Percentiles rank a stretch among this genome's conserved stretches.
Evolutionary conservation across 1,140 invertebrate genomes (phyloP).

Genomic region (Macrobrachium nipponense): DNA sequence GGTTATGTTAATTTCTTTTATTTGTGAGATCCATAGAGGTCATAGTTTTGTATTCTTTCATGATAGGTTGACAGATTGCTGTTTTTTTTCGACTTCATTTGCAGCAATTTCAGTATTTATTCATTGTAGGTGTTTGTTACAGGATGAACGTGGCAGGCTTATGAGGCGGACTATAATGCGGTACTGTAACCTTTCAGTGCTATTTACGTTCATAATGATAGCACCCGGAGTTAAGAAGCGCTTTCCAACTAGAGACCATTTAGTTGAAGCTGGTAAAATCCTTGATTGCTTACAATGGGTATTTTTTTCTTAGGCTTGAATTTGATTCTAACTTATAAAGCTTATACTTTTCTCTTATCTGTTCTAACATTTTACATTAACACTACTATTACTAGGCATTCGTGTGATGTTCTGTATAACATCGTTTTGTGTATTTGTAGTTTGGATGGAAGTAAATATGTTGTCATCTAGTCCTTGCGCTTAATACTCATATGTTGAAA

Average conservation of each 20-base stretch:
- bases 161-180: constrained; percentile 73
- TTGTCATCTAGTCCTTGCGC: too few species aligned
- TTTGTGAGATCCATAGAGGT: too few species aligned
- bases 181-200: constrained; percentile 71
- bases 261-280: constrained; percentile 70
- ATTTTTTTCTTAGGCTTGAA: not conserved
- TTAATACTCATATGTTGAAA: too few species aligned
- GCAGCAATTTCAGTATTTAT: constrained; percentile 66
- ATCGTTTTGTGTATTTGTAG: too few species aligned
- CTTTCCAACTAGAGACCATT: constrained; percentile 72
- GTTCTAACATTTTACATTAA: not conserved
- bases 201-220: constrained; percentile 69
- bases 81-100: too few species aligned
- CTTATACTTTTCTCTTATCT: not conserved
- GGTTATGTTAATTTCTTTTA: too few species aligned
- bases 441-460: too few species aligned
- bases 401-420: too few species aligned
- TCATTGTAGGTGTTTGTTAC: constrained; percentile 64
- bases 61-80: too few species aligned
- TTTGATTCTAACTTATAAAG: not conserved
- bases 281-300: not conserved
- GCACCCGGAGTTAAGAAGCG: constrained; percentile 71
- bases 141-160: constrained; percentile 69
- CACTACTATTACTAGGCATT: too few species aligned
- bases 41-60: too few species aligned